Conservation (phyloP, 2,797 vertebrate species). For the Hipposideros larvatus region DNA sequence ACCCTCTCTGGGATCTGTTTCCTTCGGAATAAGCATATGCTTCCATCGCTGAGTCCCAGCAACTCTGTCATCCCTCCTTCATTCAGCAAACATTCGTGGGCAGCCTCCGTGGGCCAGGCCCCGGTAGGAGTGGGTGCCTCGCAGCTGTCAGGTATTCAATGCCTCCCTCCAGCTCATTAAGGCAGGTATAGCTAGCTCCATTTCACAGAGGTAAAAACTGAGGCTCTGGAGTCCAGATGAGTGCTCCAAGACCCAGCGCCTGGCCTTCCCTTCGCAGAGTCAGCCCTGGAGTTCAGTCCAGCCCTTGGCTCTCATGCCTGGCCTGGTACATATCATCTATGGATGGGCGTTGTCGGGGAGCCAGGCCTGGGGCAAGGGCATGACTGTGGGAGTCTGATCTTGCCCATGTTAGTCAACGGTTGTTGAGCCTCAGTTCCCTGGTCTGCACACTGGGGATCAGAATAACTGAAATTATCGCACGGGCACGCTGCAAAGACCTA, state of each 20-base stretch:
- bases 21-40: neutral
- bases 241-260: neutral
- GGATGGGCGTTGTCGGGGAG: neutral
- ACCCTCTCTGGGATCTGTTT: neutral
- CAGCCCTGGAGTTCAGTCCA: neutral
- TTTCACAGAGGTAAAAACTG: conserved; percentile 33
- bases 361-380: too few species aligned
- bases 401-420: rapidly evolving
- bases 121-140: rapidly evolving
- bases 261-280: neutral
- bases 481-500: neutral
- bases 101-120: neutral
- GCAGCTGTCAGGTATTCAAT: neutral
- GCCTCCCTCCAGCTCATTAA: rapidly evolving
- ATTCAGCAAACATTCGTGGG: neutral
- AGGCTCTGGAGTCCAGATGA: neutral
- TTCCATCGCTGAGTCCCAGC: rapidly evolving
- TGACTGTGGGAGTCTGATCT: neutral
- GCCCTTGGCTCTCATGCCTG: neutral
- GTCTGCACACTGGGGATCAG: neutral
- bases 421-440: neutral
- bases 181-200: neutral
- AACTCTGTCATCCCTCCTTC: neutral
- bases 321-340: neutral
- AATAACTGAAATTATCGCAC: neutral